phyloP scores from a whole-genome alignment of 2,888 invertebrate species.

The Loripinus fragilis region DNA sequence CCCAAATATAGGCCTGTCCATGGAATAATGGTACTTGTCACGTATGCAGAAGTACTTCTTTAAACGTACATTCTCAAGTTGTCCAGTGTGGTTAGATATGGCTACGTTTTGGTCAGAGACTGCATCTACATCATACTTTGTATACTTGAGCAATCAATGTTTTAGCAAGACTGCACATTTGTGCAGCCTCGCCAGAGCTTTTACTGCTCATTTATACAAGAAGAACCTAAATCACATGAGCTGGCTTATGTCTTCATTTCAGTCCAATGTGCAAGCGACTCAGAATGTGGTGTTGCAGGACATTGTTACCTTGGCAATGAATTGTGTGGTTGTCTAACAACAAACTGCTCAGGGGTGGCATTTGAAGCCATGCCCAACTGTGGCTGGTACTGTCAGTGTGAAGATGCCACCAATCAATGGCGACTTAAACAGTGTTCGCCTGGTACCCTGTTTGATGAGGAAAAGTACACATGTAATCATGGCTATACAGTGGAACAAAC shows the following conservation, averaged over 20 bases:
- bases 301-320: neutral
- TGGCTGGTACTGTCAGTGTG: neutral
- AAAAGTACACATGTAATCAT: neutral
- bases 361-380: neutral
- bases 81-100: too few relatives aligned
- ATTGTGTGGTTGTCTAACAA: neutral
- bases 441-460: neutral
- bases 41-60: too few relatives aligned
- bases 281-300: neutral
- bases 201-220: neutral
- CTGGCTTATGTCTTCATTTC: neutral
- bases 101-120: too few relatives aligned
- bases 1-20: too few relatives aligned
- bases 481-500: neutral
- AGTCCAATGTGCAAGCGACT: neutral
- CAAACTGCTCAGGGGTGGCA: neutral
- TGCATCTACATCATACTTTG: too few relatives aligned
- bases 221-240: neutral
- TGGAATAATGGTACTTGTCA: too few relatives aligned
- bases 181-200: too few relatives aligned
- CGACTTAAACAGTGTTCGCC: neutral
- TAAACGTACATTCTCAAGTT: too few relatives aligned
- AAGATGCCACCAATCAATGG: neutral
- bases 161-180: too few relatives aligned
- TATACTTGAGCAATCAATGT: neutral